Evolutionary conservation across 2,888 invertebrate species (phyloP).

Genomic region (Stomorhina lunata): DNA sequence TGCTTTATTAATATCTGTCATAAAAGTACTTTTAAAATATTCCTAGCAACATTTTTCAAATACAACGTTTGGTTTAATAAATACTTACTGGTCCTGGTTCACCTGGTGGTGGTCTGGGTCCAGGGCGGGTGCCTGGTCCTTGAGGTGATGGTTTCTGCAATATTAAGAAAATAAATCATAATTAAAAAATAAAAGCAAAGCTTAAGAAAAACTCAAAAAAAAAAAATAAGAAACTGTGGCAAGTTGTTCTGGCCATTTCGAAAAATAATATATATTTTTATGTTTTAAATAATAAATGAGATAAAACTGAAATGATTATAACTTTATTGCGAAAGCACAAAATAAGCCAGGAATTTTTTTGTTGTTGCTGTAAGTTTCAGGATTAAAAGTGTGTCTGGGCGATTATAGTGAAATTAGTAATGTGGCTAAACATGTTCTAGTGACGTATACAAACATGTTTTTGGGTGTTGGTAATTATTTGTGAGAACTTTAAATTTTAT

Average conservation of each 20-base stretch:
- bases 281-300: slow-evolving; percentile 30
- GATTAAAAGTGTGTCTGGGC: background rate
- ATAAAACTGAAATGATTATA: slow-evolving; percentile 15
- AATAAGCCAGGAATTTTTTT: slow-evolving; percentile 9
- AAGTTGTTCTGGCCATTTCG: background rate
- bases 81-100: slow-evolving; percentile 74
- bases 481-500: no score
- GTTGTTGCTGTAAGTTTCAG: no score
- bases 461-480: no score
- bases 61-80: background rate
- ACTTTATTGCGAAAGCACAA: slow-evolving; percentile 30
- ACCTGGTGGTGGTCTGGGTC: slow-evolving; percentile 68
- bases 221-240: background rate
- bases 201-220: background rate
- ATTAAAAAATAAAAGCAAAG: background rate
- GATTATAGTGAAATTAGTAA: background rate
- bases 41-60: background rate
- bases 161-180: slow-evolving; percentile 41
- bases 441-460: no score
- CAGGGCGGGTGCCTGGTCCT: slow-evolving; percentile 69
- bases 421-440: no score
- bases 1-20: no score
- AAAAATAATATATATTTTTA: slow-evolving; percentile 36
- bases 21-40: no score
- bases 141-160: slow-evolving; percentile 63